A percentile compares a stretch with the other conserved stretches of the same genome.
phyloP scores from a whole-genome alignment of 2,797 vertebrate species.

The Gephyroberyx darwinii region DNA sequence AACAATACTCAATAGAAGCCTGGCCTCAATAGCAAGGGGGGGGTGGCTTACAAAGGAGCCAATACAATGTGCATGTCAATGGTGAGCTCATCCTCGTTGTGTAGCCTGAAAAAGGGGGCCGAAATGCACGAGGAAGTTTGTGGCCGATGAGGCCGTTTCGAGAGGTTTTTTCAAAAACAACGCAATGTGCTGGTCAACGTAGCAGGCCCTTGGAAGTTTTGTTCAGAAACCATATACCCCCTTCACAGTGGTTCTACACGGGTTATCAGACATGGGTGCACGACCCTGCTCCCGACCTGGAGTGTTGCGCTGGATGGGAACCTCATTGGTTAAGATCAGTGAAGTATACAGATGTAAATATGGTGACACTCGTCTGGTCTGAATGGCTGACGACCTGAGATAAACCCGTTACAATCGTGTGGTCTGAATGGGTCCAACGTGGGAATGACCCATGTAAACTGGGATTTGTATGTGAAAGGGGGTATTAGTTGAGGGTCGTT shows the following conservation, averaged over 20 bases:
- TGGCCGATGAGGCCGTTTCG: background rate
- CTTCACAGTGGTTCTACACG: too few relatives aligned
- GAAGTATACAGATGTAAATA: too few relatives aligned
- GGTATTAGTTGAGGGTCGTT: background rate
- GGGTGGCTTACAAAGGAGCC: slow-evolving; percentile 18
- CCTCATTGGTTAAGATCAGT: too few relatives aligned
- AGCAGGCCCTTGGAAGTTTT: background rate
- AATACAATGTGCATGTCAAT: slow-evolving; percentile 52
- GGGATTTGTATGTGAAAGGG: too few relatives aligned
- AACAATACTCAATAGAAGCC: slow-evolving; percentile 40
- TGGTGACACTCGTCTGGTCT: too few relatives aligned
- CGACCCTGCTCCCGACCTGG: too few relatives aligned
- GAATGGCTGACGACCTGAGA: too few relatives aligned
- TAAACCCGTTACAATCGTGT: too few relatives aligned
- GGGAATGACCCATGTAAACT: too few relatives aligned
- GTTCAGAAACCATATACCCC: background rate
- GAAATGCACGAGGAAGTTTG: background rate
- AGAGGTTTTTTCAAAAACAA: background rate
- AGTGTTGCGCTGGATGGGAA: too few relatives aligned
- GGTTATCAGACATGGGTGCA: too few relatives aligned
- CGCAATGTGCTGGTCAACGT: background rate
- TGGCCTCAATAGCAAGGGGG: slow-evolving; percentile 53
- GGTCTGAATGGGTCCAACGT: too few relatives aligned
- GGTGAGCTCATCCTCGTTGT: slow-evolving; percentile 35
- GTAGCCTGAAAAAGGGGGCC: slow-evolving; percentile 11